Evolutionary conservation across 2,888 invertebrate species (phyloP), one percentile per base, ranked within the genome.

Genomic region (Caenorhabditis zanzibari): DNA sequence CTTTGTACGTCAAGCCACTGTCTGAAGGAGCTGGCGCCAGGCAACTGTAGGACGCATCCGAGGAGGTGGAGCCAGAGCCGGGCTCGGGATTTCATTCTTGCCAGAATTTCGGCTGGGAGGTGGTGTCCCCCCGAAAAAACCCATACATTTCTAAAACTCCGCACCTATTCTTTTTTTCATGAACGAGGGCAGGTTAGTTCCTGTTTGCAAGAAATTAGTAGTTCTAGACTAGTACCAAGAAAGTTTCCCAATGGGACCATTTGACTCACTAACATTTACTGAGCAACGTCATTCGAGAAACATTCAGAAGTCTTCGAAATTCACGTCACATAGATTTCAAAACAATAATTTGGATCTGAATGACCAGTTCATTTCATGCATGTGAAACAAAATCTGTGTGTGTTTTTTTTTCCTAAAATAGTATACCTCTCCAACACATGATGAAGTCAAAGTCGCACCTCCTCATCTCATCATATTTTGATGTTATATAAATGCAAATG

Each of bases 131-230:
- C 0, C 19, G 26, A 73, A 52, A n/a, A 54, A 54, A 76, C 69
- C 19, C 76, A 76, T 76, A 77, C 69, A 77, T 77, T 69, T 69
- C 52, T 77, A 61, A 77, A 63, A 12, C 10, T 9, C 22, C 26
- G 47, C 6, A 24, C 26, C 22, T 44, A 1, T 19, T 14, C 9
- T 14, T 38, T 4, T 10, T 24, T 24, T 22, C 54, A 6, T 24
- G 6, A 24, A 52, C 24, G 47, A 49, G 22, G 19, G 9, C 38
- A 38, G 38, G 38, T 38, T 38, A 38, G 24, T 54, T 14, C 26
- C 26, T 9, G 24, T 54, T n/a, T 12, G 16, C 44, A 44, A 14
- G 16, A 4, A 44, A 16, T 14, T 26, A 44, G 12, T 19, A 41
- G 22, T 14, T 14, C 61, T 32, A 64, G n/a, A 47, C 58, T 49